phyloP scores from a whole-genome alignment of 2,797 vertebrate species.

The Halcyon smyrnensis region DNA sequence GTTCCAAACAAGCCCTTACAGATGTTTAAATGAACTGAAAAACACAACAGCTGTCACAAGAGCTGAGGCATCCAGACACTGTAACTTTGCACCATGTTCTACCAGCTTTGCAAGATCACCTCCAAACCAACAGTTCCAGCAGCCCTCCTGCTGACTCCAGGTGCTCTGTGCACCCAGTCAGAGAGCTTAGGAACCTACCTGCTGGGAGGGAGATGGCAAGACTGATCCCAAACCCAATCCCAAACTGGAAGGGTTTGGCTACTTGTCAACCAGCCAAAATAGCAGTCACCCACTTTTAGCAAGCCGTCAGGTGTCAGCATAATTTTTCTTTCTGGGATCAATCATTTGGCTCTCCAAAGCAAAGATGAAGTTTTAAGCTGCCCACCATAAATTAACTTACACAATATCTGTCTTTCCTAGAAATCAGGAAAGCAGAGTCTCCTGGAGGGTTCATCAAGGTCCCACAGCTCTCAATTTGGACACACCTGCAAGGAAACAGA shows the following conservation, averaged over 20 bases:
- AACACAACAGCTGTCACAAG: background rate
- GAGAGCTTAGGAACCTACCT: background rate
- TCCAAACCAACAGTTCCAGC: background rate
- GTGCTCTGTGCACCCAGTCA: background rate
- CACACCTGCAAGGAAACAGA: background rate
- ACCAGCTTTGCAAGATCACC: background rate
- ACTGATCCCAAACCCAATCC: background rate
- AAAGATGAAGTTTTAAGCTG: background rate
- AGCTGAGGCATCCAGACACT: background rate
- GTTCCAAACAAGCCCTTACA: background rate
- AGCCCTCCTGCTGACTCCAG: background rate
- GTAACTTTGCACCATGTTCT: accelerated
- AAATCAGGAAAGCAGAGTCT: background rate
- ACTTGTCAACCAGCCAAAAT: background rate
- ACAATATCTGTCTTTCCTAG: background rate
- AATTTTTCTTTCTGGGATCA: background rate
- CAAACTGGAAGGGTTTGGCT: background rate
- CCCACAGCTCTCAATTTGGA: background rate
- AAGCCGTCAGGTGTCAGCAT: background rate
- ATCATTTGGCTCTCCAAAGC: background rate
- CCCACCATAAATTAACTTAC: background rate
- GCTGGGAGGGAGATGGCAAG: accelerated
- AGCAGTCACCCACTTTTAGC: background rate
- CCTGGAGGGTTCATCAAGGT: background rate
- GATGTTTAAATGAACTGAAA: background rate